Evolutionary conservation across 64 coral and sea anemone genomes (phyloP), one percentile per base, ranked within the genome.

Genomic region (Acropora yongei): DNA sequence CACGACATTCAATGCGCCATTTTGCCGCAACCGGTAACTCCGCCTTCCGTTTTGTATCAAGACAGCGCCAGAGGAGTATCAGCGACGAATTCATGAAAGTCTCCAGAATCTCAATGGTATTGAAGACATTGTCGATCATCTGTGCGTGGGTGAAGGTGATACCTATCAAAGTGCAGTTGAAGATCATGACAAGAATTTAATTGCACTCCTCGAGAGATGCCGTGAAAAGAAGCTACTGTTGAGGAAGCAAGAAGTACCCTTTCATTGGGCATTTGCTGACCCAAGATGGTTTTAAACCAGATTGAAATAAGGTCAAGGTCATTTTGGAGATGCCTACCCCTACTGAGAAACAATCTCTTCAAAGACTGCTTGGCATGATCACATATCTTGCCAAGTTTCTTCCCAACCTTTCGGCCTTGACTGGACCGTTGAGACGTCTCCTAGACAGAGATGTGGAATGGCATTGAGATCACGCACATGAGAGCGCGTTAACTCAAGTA

Each of bases 21-120:
- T 19, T 2, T 75, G 87, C 45, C 87, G 87, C 2, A 68, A 43
- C 40, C 87, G 87, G 10, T 89, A 76, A 76, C 55, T 79, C 0
- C 57, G 76, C 66, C 44, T 89, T 46, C 87, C 51, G 3, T 79
- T 89, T 68, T 75, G 75, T n/a, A 77, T 89, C 12, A 68, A 8
- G 6, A 48, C 86, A 45, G 87, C 87, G 4, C 75, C 75, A 0
- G 87, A 79, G n/a, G 87, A 89, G 48, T 89, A 79, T 16, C 87
- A 89, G 47, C 60, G 41, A 11, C 44, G 87, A 67, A 63, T 67
- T 9, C 42, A 89, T 68, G 41, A 79, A 30, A 66, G 57, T 13
- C 47, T 78, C 2, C 41, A 43, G 18, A 50, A 12, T 30, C 8
- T 89, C 57, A 66, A 18, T 13, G 87, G 76, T n/a, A 68, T 57